Evolutionary conservation across 2,888 invertebrate species (phyloP), one percentile per base, ranked within the genome.

Genomic region (Harpagoxenus sublaevis): DNA sequence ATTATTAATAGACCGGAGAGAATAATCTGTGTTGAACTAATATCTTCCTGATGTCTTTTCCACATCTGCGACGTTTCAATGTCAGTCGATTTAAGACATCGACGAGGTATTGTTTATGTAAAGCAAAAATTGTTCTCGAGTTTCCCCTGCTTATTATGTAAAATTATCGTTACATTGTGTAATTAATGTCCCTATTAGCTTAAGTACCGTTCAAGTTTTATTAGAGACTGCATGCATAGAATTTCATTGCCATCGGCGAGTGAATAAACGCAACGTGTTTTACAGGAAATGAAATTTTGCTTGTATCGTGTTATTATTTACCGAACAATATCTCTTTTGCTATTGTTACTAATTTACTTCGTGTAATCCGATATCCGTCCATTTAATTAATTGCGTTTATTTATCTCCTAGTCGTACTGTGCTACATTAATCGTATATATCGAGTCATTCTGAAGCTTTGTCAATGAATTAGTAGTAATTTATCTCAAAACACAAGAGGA

Each of bases 21-120:
- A 57, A 73, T 82, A 71, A 62, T 70, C 82, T 78, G 79, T 65
- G 68, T 79, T 68, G 28, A 83, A 75, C 55, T 85, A 62, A 82
- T 75, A 66, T 81, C 23, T 60, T 71, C 18, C 35, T 57, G 42
- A 48, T 71, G 45, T 86, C 42, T 68, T 75, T 28, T 63, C 15
- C 57, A 71, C 75, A 35, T 83, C 57, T 68, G 57, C 79, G 48
- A 51, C 60, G 18, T 82, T 12, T 60, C 85, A 73, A 79, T 83
- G 78, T 83, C 70, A 71, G 85, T 89, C 87, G 88, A 83, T 89
- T 77, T 89, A 83, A 84, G 70, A 81, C 87, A 35, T 88, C 89
- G 88, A 84, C 85, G 82, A 88, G 83, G 79, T 84, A 85, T 81
- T 68, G 70, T 81, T 81, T 53, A 66, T 55, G 23, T 55, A 53